Evolutionary conservation across 2,797 vertebrate genomes (phyloP).

Genomic region (Smutsia temminckii): DNA sequence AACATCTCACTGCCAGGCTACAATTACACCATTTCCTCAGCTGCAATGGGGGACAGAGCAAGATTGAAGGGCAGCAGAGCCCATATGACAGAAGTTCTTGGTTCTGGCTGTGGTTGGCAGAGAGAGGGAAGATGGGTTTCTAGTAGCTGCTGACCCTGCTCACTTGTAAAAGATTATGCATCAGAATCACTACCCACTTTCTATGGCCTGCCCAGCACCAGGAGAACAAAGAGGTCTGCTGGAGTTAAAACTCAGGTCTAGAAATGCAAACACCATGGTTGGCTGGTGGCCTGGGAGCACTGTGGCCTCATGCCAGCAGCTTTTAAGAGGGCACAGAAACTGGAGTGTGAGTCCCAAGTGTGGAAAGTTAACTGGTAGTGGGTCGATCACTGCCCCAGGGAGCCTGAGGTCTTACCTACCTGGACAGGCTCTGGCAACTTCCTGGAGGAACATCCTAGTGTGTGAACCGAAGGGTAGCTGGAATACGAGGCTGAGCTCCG

Average conservation of each 20-base stretch:
- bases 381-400: not conserved
- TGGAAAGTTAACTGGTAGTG: not conserved
- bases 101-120: not conserved
- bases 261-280: not conserved
- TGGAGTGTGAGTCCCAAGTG: not conserved
- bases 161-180: not conserved
- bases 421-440: conserved; percentile 89
- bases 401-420: conserved; percentile 82
- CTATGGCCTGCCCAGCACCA: not conserved
- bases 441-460: conserved; percentile 90
- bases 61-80: not conserved
- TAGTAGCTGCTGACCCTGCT: not conserved
- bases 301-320: not conserved
- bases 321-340: conserved; percentile 34
- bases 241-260: not conserved
- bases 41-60: not conserved
- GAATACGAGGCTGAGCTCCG: conserved; percentile 84
- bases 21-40: conserved; percentile 16
- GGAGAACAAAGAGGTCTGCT: not conserved
- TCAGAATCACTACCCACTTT: not conserved
- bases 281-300: not conserved
- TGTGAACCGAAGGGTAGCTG: conserved; percentile 94
- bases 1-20: not conserved
- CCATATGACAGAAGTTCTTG: not conserved
- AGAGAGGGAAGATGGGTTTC: conserved; percentile 3